A percentile compares a stretch with the other conserved stretches of the same genome.
These are phyloP conservation scores for Sebastes miniatus DNA, from an alignment of 2,797 vertebrate species.

Conservation along the genomic window DNA sequence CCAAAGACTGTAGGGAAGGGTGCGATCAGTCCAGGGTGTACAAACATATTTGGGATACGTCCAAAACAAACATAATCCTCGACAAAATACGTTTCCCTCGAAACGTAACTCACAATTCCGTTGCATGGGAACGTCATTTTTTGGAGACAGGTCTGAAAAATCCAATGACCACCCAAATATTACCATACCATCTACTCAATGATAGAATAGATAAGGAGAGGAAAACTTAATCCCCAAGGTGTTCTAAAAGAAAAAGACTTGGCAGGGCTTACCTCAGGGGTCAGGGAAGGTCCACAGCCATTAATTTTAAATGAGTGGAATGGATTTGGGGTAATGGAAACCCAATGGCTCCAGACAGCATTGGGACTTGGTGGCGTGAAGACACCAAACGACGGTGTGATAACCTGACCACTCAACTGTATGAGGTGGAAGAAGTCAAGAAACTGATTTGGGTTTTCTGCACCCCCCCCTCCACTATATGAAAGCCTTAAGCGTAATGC, in stretches of 20 bases:
- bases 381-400: slow-evolving; percentile 61
- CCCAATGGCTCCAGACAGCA: slow-evolving; percentile 73
- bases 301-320: slow-evolving; percentile 82
- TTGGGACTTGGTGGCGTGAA: slow-evolving; percentile 60
- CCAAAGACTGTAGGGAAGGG: too few relatives aligned
- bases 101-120: neutral
- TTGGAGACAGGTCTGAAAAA: neutral
- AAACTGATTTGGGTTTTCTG: slow-evolving; percentile 60
- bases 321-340: slow-evolving; percentile 81
- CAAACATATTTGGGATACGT: fast-evolving
- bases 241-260: slow-evolving; percentile 36
- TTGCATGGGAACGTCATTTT: neutral
- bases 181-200: neutral
- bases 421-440: slow-evolving; percentile 50
- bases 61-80: too few relatives aligned
- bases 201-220: slow-evolving; percentile 33
- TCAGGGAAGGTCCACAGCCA: slow-evolving; percentile 69
- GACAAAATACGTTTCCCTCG: too few relatives aligned
- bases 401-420: slow-evolving; percentile 68
- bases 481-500: slow-evolving; percentile 40
- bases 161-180: slow-evolving; percentile 9
- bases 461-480: neutral
- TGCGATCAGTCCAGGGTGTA: too few relatives aligned
- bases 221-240: slow-evolving; percentile 48
- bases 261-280: slow-evolving; percentile 52